Evolutionary conservation across 2,888 invertebrate species (phyloP).

Genomic region (Trissonchulus sp.): DNA sequence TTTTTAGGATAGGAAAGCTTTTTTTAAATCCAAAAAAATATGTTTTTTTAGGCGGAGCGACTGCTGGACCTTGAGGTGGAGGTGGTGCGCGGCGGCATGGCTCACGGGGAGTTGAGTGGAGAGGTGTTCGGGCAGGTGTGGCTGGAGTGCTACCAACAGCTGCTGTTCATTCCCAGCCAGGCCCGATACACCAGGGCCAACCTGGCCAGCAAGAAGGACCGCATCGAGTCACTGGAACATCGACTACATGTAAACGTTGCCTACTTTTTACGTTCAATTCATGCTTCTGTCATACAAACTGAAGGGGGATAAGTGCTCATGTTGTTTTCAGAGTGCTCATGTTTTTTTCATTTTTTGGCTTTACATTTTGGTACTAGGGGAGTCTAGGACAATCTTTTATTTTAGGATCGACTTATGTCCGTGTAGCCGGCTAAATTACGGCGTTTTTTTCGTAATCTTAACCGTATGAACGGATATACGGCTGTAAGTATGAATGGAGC

Average conservation of each 20-base stretch:
- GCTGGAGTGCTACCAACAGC: conserved; percentile 89
- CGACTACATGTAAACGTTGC: conserved; percentile 72
- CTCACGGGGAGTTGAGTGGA: conserved; percentile 79
- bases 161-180: conserved; percentile 81
- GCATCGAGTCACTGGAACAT: conserved; percentile 85
- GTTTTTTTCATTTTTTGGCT: too few relatives aligned
- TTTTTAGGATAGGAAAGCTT: not conserved
- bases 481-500: too few relatives aligned
- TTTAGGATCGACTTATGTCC: too few relatives aligned
- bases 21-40: not conserved
- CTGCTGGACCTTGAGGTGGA: conserved; percentile 76
- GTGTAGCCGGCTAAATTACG: too few relatives aligned
- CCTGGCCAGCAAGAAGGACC: conserved; percentile 88
- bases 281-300: too few relatives aligned
- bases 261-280: too few relatives aligned
- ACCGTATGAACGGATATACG: too few relatives aligned
- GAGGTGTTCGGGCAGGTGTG: conserved; percentile 91
- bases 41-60: conserved; percentile 59
- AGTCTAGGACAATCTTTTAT: too few relatives aligned
- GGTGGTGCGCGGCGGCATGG: conserved; percentile 81
- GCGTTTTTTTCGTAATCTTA: too few relatives aligned
- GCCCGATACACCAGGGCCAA: conserved; percentile 87
- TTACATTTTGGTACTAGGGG: too few relatives aligned
- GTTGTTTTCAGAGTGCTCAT: too few relatives aligned
- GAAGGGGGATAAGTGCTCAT: too few relatives aligned